Conservation (phyloP, 2,797 vertebrate genomes). For the Sebastes dallii region DNA sequence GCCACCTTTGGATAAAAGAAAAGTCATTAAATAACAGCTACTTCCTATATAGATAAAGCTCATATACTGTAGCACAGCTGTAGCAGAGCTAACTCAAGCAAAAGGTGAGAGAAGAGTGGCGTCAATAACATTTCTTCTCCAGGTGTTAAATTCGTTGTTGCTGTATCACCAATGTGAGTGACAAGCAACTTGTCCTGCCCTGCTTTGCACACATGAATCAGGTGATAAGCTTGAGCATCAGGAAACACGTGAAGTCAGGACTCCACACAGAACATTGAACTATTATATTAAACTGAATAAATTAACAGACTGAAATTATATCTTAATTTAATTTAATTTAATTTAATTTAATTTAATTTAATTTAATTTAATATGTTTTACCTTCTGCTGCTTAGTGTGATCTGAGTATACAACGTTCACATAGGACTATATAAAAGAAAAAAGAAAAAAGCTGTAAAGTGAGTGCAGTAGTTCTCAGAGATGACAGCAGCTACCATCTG, state of each 20-base stretch:
- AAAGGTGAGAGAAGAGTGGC: background rate
- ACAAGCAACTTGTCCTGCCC: background rate
- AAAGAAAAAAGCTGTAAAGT: background rate
- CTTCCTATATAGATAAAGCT: no score
- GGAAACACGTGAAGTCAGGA: background rate
- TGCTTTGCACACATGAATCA: no score
- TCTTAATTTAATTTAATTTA: no score
- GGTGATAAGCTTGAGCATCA: background rate
- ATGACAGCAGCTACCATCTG: slow-evolving; percentile 30
- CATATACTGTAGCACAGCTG: background rate
- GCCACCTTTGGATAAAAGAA: slow-evolving; percentile 83
- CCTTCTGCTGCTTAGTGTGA: background rate
- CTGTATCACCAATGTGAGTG: background rate
- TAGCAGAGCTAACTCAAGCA: background rate
- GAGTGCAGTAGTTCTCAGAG: background rate
- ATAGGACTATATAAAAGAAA: background rate
- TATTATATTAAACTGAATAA: background rate
- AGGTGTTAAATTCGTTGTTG: background rate
- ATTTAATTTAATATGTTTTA: background rate
- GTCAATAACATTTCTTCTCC: background rate
- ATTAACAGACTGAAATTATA: background rate
- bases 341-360: no score
- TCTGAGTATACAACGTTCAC: background rate
- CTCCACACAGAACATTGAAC: background rate
- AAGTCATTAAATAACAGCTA: background rate